These are phyloP conservation scores for Styela clava DNA, from an alignment of 23 tunicate genomes.

Conservation along the genomic window DNA sequence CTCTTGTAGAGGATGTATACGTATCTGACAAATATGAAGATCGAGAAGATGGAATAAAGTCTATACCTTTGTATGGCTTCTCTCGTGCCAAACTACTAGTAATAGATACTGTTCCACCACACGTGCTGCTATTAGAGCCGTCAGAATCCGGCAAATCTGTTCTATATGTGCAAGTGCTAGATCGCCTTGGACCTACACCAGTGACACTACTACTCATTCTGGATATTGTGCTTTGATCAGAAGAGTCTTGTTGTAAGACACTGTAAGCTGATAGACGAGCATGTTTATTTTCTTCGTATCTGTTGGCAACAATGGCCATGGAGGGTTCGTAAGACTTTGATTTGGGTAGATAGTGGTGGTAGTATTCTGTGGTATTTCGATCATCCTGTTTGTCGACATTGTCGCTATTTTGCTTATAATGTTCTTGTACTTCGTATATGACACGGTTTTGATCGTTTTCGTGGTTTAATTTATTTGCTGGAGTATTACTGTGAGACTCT, in stretches of 20 bases:
- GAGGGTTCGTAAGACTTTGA: not conserved
- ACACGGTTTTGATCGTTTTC: too few species aligned
- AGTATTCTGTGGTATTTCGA: not conserved
- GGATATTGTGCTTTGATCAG: not conserved
- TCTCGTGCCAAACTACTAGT: not conserved
- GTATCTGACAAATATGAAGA: not conserved
- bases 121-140: not conserved
- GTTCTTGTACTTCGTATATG: not conserved
- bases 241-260: constrained; percentile 8
- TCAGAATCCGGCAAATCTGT: constrained; percentile 12
- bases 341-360: not conserved
- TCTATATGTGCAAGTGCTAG: not conserved
- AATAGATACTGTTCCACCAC: constrained; percentile 1
- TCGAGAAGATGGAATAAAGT: not conserved
- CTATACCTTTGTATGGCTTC: not conserved
- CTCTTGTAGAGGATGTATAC: not conserved
- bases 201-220: not conserved
- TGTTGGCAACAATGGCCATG: not conserved
- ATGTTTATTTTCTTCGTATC: not conserved
- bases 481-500: too few species aligned
- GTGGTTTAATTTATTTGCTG: too few species aligned
- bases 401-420: not conserved
- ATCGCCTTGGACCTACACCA: not conserved
- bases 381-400: not conserved
- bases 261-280: not conserved